phyloP scores from a whole-genome alignment of 2,797 vertebrate genomes.

The Semotilus atromaculatus region DNA sequence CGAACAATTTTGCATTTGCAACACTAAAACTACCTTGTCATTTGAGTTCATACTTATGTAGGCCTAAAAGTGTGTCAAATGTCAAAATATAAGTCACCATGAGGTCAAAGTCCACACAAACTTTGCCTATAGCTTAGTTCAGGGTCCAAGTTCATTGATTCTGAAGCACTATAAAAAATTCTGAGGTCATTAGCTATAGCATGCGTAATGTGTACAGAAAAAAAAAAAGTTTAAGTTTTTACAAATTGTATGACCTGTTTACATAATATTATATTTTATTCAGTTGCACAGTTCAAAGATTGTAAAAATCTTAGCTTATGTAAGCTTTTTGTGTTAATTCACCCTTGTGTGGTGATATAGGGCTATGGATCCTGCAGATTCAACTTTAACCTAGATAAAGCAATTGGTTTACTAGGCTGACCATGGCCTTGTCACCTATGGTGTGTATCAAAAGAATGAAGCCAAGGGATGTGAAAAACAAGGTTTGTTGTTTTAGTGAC shows the following conservation, averaged over 20 bases:
- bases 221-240: too few species aligned
- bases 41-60: neutral
- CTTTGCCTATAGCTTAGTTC: slow-evolving; percentile 2
- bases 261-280: neutral
- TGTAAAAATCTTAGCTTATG: slow-evolving; percentile 6
- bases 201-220: neutral
- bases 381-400: slow-evolving; percentile 56
- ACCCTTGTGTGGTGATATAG: slow-evolving; percentile 26
- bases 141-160: slow-evolving; percentile 27
- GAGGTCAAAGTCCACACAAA: slow-evolving; percentile 46
- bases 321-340: slow-evolving; percentile 27
- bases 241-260: neutral
- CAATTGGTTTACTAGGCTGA: slow-evolving; percentile 23
- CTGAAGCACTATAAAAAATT: neutral
- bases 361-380: slow-evolving; percentile 31
- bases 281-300: neutral
- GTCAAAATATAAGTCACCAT: slow-evolving; percentile 21
- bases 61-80: slow-evolving; percentile 49
- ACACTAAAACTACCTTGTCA: neutral
- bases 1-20: neutral
- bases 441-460: neutral
- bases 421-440: slow-evolving; percentile 1
- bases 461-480: slow-evolving; percentile 32
- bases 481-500: slow-evolving; percentile 34
- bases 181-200: slow-evolving; percentile 7